These are phyloP conservation scores for Hedychridium roseum DNA, from an alignment of 2,888 invertebrate species.

Conservation along the genomic window DNA sequence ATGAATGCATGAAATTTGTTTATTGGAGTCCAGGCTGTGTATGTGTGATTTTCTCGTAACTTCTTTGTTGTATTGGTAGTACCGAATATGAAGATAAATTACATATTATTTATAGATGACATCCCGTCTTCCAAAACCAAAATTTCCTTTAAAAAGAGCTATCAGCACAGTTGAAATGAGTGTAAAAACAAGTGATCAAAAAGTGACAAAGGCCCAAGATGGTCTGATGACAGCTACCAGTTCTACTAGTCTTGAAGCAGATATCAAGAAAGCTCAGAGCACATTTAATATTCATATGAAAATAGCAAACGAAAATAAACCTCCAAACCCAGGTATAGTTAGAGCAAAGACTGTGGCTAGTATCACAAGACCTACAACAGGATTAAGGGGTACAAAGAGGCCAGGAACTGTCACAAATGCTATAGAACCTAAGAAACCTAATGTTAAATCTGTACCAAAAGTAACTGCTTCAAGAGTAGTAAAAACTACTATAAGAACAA, in stretches of 20 bases:
- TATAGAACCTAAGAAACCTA: constrained; percentile 43
- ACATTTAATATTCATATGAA: constrained; percentile 31
- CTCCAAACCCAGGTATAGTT: constrained; percentile 28
- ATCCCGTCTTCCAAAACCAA: constrained; percentile 65
- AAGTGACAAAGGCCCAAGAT: background rate
- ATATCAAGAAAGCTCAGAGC: constrained; percentile 36
- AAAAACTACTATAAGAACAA: constrained; percentile 15
- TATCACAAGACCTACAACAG: constrained; percentile 27
- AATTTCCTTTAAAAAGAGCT: constrained; percentile 28
- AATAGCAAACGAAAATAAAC: constrained; percentile 45
- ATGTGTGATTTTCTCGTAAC: no score
- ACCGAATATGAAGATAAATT: no score
- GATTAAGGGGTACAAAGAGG: constrained; percentile 44
- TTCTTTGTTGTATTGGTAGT: no score
- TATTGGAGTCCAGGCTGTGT: no score
- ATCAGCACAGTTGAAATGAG: constrained; percentile 31
- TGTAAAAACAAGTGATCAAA: constrained; percentile 10
- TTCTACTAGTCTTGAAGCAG: background rate
- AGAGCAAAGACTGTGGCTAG: constrained; percentile 44
- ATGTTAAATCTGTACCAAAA: constrained; percentile 32
- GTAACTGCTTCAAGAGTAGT: constrained; percentile 42
- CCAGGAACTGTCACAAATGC: constrained; percentile 25
- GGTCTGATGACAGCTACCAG: constrained; percentile 1
- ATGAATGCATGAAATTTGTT: no score
- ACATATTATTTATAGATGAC: constrained; percentile 65